Evolutionary conservation across 2,797 vertebrate genomes (phyloP).

Genomic region (Aulostomus chinensis): DNA sequence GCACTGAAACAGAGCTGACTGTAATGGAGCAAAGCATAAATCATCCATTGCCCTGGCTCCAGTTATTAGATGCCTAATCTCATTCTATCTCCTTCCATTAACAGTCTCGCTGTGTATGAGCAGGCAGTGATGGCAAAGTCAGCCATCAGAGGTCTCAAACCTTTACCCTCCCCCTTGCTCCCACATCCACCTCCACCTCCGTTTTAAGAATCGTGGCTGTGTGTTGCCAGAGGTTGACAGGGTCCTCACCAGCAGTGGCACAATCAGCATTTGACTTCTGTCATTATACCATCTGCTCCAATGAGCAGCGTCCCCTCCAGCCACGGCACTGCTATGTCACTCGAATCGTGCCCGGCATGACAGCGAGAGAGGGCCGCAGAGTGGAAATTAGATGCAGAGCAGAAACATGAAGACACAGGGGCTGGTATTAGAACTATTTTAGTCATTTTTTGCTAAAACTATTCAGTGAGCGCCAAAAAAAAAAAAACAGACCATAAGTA

Average conservation of each 20-base stretch:
- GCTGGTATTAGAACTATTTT: not conserved
- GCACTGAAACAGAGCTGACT: constrained; percentile 15
- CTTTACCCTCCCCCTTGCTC: constrained; percentile 6
- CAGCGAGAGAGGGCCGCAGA: constrained; percentile 3
- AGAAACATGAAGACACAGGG: not conserved
- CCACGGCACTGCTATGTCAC: constrained; percentile 14
- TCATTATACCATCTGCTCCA: constrained; percentile 50
- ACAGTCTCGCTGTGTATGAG: constrained; percentile 5
- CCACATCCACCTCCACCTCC: not conserved
- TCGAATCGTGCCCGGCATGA: constrained; percentile 5
- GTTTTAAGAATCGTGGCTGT: constrained; percentile 2
- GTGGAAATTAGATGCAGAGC: not conserved
- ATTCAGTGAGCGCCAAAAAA: no score
- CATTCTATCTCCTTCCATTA: constrained; percentile 14
- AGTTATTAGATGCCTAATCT: constrained; percentile 26
- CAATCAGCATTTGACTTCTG: constrained; percentile 44
- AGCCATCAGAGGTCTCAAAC: constrained; percentile 24
- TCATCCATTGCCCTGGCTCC: not conserved
- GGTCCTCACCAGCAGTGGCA: constrained; percentile 21
- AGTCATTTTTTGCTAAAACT: not conserved
- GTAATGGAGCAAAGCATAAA: not conserved
- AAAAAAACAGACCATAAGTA: no score
- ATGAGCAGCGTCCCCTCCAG: constrained; percentile 33
- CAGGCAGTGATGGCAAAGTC: constrained; percentile 16
- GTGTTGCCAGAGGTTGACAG: constrained; percentile 41